Evolutionary conservation across 2,113 vertebrate genomes (phyloP).

Genomic region (Halcyon senegalensis): DNA sequence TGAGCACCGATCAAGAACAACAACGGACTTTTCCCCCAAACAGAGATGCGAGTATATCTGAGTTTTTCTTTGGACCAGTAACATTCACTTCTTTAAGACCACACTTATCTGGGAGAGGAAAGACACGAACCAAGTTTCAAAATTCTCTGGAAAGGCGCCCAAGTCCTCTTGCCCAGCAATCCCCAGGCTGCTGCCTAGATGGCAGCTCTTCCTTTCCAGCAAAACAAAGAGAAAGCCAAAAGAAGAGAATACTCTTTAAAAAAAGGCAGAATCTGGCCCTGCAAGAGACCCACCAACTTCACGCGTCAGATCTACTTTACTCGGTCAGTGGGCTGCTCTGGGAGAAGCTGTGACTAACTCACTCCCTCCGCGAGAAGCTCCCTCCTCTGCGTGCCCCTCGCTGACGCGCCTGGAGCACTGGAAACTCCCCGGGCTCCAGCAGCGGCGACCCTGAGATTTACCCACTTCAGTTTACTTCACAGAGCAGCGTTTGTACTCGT

Average conservation of each 20-base stretch:
- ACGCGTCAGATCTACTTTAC: background rate
- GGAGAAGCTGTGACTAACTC: background rate
- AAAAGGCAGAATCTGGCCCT: background rate
- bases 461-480: background rate
- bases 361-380: background rate
- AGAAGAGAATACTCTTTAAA: fast-evolving
- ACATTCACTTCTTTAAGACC: background rate
- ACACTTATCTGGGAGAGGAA: background rate
- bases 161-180: background rate
- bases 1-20: background rate
- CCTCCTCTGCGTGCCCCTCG: background rate
- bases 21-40: background rate
- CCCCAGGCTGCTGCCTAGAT: background rate
- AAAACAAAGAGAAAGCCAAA: background rate
- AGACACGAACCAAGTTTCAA: background rate
- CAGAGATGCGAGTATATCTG: background rate
- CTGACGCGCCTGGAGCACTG: background rate
- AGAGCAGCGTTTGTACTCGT: background rate
- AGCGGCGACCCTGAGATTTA: background rate
- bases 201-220: background rate
- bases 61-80: background rate
- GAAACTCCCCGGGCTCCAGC: background rate
- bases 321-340: background rate
- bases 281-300: background rate
- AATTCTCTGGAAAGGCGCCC: background rate